Base-by-base conservation (phyloP, 1,140 invertebrate species). In the Adelges cooleyi region DNA sequence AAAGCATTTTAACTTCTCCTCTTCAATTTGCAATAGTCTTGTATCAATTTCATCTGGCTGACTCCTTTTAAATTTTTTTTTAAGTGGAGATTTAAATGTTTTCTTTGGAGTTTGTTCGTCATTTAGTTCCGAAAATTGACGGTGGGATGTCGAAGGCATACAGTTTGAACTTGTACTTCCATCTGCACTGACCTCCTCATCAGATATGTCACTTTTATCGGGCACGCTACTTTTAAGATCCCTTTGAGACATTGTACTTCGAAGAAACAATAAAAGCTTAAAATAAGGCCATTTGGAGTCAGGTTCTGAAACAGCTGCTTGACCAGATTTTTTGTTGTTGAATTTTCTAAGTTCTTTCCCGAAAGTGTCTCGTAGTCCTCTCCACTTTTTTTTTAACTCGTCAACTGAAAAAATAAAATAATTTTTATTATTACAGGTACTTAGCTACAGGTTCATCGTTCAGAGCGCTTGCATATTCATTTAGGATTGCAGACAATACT, bases 301-400 rank as follows among this genome's bases (percentile, higher is more conserved):
- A 25, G 25, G 6, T 48, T 48, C 46, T 36, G 33, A 36, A 36
- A 36, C 33, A 48, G 46, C 46, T 48, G 46, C 46, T 48, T 48
- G 46, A 48, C 46, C 46, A 17, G 46, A 48, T 38, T 29, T 54
- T 29, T 29, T 54, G 20, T 33, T 17, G n/a, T 67, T 53, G 1
- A 69, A 48, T 65, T 78, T 78, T 51, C 76, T 78, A 22, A 78
- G 53, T 48, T 78, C 77, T 4, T 73, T 74, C 11, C 76, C 73
- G 50, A 78, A 78, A 0, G 77, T 78, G 46, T 78, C 77, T 49
- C 74, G 69, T 6, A 77, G 69, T 59, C 74, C 76, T 71, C 76
- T 80, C 79, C 74, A 79, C 70, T 76, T 80, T 27, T 53, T 44
- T 29, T 65, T 17, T 9, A 42, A 29, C 2, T 65, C 44, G 23